A percentile compares a stretch with the other conserved stretches of the same genome.
Conservation (phyloP, 2,797 vertebrate species). For the Helostoma temminkii region DNA sequence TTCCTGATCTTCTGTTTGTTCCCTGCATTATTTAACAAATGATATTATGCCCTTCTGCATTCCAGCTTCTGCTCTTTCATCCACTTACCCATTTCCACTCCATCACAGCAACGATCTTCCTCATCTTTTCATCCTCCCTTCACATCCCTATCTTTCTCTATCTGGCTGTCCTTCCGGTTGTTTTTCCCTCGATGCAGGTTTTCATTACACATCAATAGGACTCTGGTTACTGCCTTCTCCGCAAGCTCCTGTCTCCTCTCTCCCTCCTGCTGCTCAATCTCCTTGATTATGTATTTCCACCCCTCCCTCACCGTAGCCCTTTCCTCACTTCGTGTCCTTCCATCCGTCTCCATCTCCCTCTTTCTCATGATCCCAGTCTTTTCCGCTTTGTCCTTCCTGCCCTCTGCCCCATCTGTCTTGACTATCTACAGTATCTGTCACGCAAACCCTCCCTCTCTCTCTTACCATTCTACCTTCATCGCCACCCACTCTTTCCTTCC, state of each 20-base stretch:
- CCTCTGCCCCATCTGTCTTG: conserved; percentile 53
- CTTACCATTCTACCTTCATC: conserved; percentile 15
- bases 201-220: conserved; percentile 79
- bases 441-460: conserved; percentile 18
- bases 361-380: conserved; percentile 49
- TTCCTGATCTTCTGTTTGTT: conserved; percentile 51
- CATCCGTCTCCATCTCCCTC: conserved; percentile 56
- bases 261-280: conserved; percentile 41
- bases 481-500: conserved; percentile 24
- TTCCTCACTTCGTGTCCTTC: conserved; percentile 36
- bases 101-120: conserved; percentile 29
- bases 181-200: conserved; percentile 51
- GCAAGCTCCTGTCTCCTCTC: conserved; percentile 61
- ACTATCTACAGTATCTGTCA: conserved; percentile 53
- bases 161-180: conserved; percentile 56
- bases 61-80: conserved; percentile 50
- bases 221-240: conserved; percentile 68
- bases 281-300: conserved; percentile 63
- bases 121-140: conserved; percentile 8
- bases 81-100: conserved; percentile 20
- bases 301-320: conserved; percentile 20
- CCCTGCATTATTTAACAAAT: conserved; percentile 78
- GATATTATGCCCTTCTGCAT: conserved; percentile 66
- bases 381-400: conserved; percentile 68
- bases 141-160: conserved; percentile 21